These are phyloP conservation scores for Aporophyla nigra DNA, from an alignment of 2,888 invertebrate species.

Conservation along the genomic window DNA sequence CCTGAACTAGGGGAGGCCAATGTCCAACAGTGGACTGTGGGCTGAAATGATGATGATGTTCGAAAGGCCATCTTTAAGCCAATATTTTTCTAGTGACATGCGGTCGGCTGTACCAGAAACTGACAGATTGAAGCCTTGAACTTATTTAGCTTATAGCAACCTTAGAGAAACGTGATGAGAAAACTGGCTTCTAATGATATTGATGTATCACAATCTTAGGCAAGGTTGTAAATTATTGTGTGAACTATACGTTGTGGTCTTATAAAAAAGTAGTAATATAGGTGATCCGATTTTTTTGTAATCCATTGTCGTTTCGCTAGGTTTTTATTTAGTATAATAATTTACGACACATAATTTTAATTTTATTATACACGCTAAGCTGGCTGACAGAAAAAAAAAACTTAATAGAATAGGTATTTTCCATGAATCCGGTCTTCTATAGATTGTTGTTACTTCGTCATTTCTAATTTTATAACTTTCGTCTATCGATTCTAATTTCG, in stretches of 20 bases:
- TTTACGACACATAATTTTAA: not conserved
- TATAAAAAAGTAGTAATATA: not conserved
- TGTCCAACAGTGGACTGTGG: no score
- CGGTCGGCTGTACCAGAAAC: constrained; percentile 34
- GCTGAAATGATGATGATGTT: no score
- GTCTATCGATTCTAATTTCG: constrained; percentile 1
- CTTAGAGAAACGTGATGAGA: constrained; percentile 21
- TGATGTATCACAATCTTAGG: constrained; percentile 24
- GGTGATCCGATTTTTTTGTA: not conserved
- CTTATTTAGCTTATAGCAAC: constrained; percentile 39
- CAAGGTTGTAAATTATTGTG: constrained; percentile 11
- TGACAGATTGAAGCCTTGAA: constrained; percentile 56
- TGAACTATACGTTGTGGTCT: not conserved
- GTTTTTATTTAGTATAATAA: not conserved
- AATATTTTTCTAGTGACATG: not conserved
- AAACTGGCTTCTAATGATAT: constrained; percentile 40
- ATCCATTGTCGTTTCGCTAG: not conserved
- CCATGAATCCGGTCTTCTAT: constrained; percentile 23
- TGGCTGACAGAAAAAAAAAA: not conserved
- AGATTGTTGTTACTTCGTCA: constrained; percentile 6
- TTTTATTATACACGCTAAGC: constrained; percentile 24
- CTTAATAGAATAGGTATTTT: not conserved
- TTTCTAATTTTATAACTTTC: constrained; percentile 30
- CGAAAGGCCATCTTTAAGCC: not conserved
- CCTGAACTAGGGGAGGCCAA: no score